A percentile compares a stretch with the other conserved stretches of the same genome.
Conservation (phyloP, 1,140 invertebrate genomes). For the Oedothorax gibbosus region DNA sequence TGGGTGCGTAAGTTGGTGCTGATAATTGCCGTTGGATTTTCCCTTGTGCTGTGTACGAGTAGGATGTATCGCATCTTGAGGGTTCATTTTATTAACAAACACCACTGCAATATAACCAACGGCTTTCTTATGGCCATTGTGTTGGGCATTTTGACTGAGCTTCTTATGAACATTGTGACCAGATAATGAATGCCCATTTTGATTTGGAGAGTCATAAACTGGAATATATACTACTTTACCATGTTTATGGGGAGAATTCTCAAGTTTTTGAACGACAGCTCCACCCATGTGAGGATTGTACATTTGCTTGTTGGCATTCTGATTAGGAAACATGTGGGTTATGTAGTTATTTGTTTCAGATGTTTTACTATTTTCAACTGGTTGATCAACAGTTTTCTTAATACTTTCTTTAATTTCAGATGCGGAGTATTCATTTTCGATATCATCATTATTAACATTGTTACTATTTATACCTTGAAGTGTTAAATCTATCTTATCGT, state of each 20-base stretch:
- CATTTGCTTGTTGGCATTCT: background rate
- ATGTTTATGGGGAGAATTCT: background rate
- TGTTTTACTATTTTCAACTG: too few species aligned
- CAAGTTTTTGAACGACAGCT: constrained; percentile 33
- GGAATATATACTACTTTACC: constrained; percentile 43
- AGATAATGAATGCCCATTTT: background rate
- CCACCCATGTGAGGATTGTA: background rate
- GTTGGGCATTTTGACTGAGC: background rate
- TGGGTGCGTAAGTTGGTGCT: background rate
- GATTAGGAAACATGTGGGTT: background rate
- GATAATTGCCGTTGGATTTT: background rate
- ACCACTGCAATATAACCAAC: constrained; percentile 40
- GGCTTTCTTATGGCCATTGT: background rate
- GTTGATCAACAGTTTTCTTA: background rate
- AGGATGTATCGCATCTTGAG: background rate
- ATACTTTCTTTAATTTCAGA: background rate
- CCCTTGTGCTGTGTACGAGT: background rate
- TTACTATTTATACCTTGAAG: too few species aligned
- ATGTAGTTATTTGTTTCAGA: background rate
- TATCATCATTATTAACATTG: too few species aligned
- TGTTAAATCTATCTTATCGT: too few species aligned
- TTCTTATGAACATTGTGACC: background rate
- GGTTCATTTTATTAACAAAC: constrained; percentile 24
- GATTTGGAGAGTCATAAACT: constrained; percentile 16
- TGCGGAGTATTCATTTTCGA: background rate